Conservation (phyloP, 1,140 invertebrate species). For the Mycetomoellerius zeteki region DNA sequence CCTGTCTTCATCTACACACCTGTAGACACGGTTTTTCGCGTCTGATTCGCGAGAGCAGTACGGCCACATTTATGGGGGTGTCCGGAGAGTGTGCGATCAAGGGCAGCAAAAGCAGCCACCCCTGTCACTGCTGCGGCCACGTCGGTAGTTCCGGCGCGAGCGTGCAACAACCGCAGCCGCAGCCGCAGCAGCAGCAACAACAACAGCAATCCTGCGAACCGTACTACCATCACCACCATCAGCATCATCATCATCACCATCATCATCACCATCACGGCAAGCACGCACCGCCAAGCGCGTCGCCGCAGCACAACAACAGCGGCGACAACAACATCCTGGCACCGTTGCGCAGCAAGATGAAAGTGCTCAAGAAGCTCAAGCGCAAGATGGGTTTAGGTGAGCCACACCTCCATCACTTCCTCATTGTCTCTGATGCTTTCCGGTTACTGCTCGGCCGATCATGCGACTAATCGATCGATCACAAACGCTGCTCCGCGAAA, state of each 20-base stretch:
- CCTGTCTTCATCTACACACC: not conserved
- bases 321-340: conserved; percentile 85
- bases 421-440: not conserved
- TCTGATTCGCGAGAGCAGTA: conserved; percentile 66
- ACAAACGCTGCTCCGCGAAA: not conserved
- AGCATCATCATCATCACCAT: conserved; percentile 77
- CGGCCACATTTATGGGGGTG: conserved; percentile 85
- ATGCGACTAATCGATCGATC: conserved; percentile 29
- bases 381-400: conserved; percentile 88
- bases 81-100: conserved; percentile 85
- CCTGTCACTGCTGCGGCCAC: conserved; percentile 84
- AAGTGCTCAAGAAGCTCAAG: conserved; percentile 88
- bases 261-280: conserved; percentile 74
- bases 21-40: conserved; percentile 25
- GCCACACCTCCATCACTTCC: conserved; percentile 68
- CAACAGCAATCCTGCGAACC: conserved; percentile 71
- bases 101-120: conserved; percentile 83
- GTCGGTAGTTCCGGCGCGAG: conserved; percentile 78
- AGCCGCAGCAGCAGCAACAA: conserved; percentile 61
- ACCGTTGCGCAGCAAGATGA: conserved; percentile 87
- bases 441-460: conserved; percentile 16
- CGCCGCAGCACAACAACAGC: conserved; percentile 73
- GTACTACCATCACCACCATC: conserved; percentile 75
- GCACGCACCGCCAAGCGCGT: conserved; percentile 64
- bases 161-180: conserved; percentile 74